Evolutionary conservation across 2,113 vertebrate species (phyloP).

Genomic region (Myrmophylax atrothorax): DNA sequence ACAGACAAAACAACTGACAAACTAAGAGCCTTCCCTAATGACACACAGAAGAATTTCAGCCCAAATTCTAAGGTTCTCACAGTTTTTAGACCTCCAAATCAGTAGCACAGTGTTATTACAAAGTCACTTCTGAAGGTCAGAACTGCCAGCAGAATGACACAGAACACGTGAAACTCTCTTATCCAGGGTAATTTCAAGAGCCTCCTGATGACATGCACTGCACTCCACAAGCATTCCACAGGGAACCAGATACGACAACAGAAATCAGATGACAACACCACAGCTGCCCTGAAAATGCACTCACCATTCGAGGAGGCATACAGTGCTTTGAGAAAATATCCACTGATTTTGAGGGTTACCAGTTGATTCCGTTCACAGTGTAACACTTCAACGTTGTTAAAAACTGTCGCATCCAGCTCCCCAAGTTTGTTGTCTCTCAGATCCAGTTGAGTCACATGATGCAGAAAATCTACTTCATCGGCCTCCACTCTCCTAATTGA

Average conservation of each 20-base stretch:
- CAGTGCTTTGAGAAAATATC: slow-evolving; percentile 88
- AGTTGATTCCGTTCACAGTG: slow-evolving; percentile 95
- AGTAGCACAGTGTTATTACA: background rate
- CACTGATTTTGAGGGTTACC: slow-evolving; percentile 83
- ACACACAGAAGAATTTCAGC: background rate
- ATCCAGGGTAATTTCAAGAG: background rate
- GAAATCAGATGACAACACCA: background rate
- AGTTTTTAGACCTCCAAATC: background rate
- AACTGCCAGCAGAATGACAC: background rate
- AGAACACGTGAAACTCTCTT: background rate
- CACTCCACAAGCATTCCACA: background rate
- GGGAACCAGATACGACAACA: background rate
- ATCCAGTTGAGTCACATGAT: slow-evolving; percentile 92
- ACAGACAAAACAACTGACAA: background rate
- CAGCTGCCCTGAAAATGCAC: background rate
- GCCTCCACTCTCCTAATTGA: slow-evolving; percentile 81
- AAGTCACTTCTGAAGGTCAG: background rate
- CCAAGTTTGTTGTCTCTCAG: slow-evolving; percentile 90
- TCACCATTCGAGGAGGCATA: slow-evolving; percentile 89
- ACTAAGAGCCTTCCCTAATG: background rate
- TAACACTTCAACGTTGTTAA: slow-evolving; percentile 91
- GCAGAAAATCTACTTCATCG: slow-evolving; percentile 86
- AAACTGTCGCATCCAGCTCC: slow-evolving; percentile 86
- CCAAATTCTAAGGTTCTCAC: background rate
- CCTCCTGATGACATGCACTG: rapidly evolving